phyloP scores from a whole-genome alignment of 2,888 invertebrate species.

The Spilosoma lubricipeda region DNA sequence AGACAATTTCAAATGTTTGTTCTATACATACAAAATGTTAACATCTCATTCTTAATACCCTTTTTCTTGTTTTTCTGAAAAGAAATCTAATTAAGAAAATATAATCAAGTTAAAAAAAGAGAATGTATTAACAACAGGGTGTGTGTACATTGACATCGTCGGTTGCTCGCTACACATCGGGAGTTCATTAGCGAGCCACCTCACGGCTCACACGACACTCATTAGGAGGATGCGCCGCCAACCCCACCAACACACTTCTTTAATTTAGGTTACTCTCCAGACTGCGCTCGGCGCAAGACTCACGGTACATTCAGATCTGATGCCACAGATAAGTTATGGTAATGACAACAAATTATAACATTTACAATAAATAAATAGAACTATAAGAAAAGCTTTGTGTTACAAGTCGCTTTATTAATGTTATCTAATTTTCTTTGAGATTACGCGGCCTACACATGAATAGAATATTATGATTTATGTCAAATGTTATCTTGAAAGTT shows the following conservation, averaged over 20 bases:
- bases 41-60: neutral
- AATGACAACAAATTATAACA: neutral
- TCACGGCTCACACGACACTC: slow-evolving; percentile 43
- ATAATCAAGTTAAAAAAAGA: neutral
- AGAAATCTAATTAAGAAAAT: slow-evolving; percentile 1
- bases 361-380: too few relatives aligned
- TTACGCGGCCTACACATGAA: neutral
- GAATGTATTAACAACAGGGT: slow-evolving; percentile 29
- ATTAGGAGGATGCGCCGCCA: slow-evolving; percentile 42
- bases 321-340: neutral
- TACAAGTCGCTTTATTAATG: too few relatives aligned
- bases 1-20: neutral
- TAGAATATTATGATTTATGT: neutral
- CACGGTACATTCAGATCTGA: slow-evolving; percentile 25
- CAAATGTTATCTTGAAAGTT: too few relatives aligned
- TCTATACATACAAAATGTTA: neutral
- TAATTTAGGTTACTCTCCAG: slow-evolving; percentile 45
- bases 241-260: slow-evolving; percentile 39
- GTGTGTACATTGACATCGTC: slow-evolving; percentile 1
- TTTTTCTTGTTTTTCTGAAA: neutral
- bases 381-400: neutral
- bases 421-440: neutral
- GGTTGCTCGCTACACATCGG: slow-evolving; percentile 35
- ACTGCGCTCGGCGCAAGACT: slow-evolving; percentile 27
- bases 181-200: slow-evolving; percentile 51